Conservation (phyloP, 2,888 invertebrate species). For the Sicus ferrugineus region DNA sequence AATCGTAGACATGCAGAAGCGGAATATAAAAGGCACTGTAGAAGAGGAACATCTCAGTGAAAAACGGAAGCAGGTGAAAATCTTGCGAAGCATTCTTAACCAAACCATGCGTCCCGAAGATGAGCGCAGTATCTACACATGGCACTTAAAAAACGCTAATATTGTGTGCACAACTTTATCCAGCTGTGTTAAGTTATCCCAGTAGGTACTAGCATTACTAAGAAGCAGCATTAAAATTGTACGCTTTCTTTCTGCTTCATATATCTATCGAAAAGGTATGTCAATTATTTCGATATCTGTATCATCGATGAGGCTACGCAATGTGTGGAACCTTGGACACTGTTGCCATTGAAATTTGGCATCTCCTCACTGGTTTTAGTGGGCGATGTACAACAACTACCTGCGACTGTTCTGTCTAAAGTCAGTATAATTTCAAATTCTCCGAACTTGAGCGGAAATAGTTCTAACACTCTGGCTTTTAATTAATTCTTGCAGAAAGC, state of each 20-base stretch:
- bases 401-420: slow-evolving; percentile 80
- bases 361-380: slow-evolving; percentile 80
- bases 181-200: slow-evolving; percentile 65
- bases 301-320: slow-evolving; percentile 90
- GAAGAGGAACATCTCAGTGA: slow-evolving; percentile 47
- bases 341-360: slow-evolving; percentile 80
- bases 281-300: slow-evolving; percentile 69
- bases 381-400: slow-evolving; percentile 87
- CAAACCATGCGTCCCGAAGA: slow-evolving; percentile 48
- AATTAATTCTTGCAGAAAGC: slow-evolving; percentile 68
- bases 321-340: slow-evolving; percentile 81
- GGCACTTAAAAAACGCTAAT: slow-evolving; percentile 69
- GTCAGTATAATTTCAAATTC: slow-evolving; percentile 58
- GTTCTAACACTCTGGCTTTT: slow-evolving; percentile 9
- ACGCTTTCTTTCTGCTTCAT: neutral
- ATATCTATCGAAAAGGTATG: slow-evolving; percentile 37
- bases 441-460: neutral
- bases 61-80: slow-evolving; percentile 53
- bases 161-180: slow-evolving; percentile 77
- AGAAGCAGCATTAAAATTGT: neutral
- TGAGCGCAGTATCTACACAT: slow-evolving; percentile 52
- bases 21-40: slow-evolving; percentile 43
- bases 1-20: slow-evolving; percentile 42
- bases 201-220: slow-evolving; percentile 42
- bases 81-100: slow-evolving; percentile 47